Conservation (phyloP, 2,113 vertebrate genomes). For the Callocephalon fimbriatum region DNA sequence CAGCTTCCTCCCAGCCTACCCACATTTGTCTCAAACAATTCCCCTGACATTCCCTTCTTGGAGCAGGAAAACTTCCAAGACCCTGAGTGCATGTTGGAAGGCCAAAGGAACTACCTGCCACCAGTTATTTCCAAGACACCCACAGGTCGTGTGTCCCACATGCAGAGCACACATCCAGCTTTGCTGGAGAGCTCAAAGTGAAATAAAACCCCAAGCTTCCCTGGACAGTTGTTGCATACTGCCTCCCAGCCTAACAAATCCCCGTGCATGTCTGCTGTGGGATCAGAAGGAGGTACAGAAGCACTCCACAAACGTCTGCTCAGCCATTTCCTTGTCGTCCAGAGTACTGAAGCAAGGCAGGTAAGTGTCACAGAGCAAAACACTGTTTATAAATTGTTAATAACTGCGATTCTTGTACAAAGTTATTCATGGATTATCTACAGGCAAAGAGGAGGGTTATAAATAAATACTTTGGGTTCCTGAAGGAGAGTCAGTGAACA, state of each 20-base stretch:
- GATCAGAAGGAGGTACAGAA: background rate
- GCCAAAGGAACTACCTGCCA: background rate
- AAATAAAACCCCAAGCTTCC: background rate
- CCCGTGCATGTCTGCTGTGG: background rate
- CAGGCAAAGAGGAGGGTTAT: background rate
- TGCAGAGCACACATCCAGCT: rapidly evolving
- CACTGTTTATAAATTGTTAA: background rate
- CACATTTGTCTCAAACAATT: background rate
- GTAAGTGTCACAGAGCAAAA: background rate
- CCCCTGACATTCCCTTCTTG: background rate
- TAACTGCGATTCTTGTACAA: background rate
- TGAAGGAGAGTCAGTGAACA: background rate
- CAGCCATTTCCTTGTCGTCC: background rate
- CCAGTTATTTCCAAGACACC: background rate
- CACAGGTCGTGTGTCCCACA: rapidly evolving
- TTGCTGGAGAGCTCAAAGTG: background rate
- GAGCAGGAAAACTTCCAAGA: background rate
- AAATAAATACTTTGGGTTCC: background rate
- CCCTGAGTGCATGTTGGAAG: background rate
- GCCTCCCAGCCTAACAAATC: background rate
- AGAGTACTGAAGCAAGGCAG: background rate
- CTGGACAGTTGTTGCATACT: background rate
- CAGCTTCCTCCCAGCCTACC: background rate
- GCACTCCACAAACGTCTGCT: background rate
- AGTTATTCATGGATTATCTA: background rate